Percentiles rank a stretch among this genome's conserved stretches.
phyloP scores from a whole-genome alignment of 2,113 vertebrate species.

The Chaenocephalus aceratus region DNA sequence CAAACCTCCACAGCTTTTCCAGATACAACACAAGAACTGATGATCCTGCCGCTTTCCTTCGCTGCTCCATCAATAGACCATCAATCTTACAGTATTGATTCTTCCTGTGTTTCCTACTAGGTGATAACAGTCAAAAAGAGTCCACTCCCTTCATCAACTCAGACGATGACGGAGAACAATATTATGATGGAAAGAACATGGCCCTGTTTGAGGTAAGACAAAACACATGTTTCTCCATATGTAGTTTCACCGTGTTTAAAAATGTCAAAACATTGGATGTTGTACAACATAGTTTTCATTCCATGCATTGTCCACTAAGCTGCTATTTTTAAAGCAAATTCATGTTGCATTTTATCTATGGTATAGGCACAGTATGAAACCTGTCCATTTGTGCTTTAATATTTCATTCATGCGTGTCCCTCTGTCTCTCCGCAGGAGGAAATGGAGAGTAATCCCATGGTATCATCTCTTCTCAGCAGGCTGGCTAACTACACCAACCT shows the following conservation, averaged over 20 bases:
- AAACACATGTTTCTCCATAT: neutral
- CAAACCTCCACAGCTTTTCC: neutral
- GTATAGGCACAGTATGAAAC: neutral
- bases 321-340: neutral
- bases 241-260: neutral
- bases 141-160: conserved; percentile 86
- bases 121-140: conserved; percentile 85
- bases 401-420: neutral
- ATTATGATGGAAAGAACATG: conserved; percentile 93
- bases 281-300: neutral
- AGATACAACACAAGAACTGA: neutral
- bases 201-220: conserved; percentile 92
- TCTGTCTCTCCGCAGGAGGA: conserved; percentile 85
- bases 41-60: neutral
- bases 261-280: neutral
- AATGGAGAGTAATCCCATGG: conserved; percentile 98
- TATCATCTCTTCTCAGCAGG: conserved; percentile 95
- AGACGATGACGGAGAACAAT: conserved; percentile 77
- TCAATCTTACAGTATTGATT: neutral
- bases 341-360: neutral
- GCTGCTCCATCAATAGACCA: neutral
- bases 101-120: conserved; percentile 63
- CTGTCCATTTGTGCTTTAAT: too few relatives aligned
- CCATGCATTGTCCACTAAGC: neutral
- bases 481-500: conserved; percentile 97